phyloP scores from a whole-genome alignment of 37 sponge, comb jelly and placozoan species.

The Oopsacas minuta region DNA sequence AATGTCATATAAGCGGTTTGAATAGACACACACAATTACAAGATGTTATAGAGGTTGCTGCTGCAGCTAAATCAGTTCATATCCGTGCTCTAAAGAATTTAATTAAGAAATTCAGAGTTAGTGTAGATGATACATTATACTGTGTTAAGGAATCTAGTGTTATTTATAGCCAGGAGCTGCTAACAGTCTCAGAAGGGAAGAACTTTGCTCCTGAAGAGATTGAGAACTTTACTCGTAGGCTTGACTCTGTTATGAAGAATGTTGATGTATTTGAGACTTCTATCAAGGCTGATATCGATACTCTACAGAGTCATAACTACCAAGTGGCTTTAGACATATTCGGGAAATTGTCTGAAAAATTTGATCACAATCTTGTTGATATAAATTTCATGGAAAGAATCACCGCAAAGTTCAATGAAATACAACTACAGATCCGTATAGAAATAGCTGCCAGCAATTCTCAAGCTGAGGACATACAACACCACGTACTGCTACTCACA shows the following conservation, averaged over 20 bases:
- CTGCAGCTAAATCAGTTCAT: background rate
- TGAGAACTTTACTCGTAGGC: constrained; percentile 24
- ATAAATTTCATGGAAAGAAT: background rate
- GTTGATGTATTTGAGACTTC: background rate
- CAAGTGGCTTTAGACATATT: background rate
- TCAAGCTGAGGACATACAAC: constrained; percentile 28
- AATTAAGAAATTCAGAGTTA: background rate
- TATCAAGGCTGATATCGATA: background rate
- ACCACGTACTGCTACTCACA: background rate
- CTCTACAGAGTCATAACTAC: constrained; percentile 2
- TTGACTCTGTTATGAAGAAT: background rate
- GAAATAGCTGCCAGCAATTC: constrained; percentile 56
- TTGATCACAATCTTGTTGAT: background rate
- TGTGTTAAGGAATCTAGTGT: background rate
- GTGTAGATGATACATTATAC: background rate
- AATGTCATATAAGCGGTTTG: background rate
- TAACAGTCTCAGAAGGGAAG: constrained; percentile 56
- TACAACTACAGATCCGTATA: background rate
- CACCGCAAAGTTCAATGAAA: constrained; percentile 1
- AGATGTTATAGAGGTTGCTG: background rate
- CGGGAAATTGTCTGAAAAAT: background rate
- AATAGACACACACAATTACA: background rate
- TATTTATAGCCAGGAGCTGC: background rate
- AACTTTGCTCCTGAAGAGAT: constrained; percentile 69
- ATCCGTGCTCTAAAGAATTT: background rate